phyloP scores from a whole-genome alignment of 2,797 vertebrate genomes.

The Myiothlypis coronata region DNA sequence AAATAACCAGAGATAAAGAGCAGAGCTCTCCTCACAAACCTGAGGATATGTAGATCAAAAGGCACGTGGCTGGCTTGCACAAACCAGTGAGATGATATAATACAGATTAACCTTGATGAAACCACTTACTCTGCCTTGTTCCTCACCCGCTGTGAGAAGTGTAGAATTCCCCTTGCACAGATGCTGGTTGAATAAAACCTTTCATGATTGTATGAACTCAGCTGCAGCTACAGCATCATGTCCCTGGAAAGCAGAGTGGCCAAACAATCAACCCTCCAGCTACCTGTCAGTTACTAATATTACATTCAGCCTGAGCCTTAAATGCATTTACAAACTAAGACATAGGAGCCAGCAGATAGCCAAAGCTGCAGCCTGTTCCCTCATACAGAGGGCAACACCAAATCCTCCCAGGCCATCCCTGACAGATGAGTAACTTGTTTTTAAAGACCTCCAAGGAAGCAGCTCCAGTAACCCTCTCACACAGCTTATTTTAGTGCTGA shows the following conservation, averaged over 20 bases:
- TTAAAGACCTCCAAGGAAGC: constrained; percentile 44
- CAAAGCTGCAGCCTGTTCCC: not conserved
- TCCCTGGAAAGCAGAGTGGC: not conserved
- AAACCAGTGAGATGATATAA: not conserved
- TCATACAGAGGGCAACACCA: not conserved
- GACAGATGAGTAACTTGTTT: not conserved
- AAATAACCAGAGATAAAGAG: not conserved
- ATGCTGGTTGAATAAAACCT: not conserved
- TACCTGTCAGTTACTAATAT: not conserved
- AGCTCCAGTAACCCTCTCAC: not conserved
- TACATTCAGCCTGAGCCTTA: not conserved
- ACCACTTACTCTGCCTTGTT: not conserved
- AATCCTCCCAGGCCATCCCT: not conserved
- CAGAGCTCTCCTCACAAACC: not conserved
- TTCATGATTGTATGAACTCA: not conserved
- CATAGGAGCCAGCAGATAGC: not conserved
- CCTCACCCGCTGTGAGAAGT: not conserved
- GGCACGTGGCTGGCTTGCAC: not conserved
- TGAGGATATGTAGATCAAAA: not conserved
- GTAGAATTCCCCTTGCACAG: not conserved
- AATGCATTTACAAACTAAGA: not conserved
- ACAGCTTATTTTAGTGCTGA: not conserved
- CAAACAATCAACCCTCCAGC: not conserved
- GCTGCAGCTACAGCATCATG: not conserved
- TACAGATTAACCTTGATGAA: not conserved